These are phyloP conservation scores for Gallinago solitaria DNA, from an alignment of 2,797 vertebrate genomes.

Conservation along the genomic window DNA sequence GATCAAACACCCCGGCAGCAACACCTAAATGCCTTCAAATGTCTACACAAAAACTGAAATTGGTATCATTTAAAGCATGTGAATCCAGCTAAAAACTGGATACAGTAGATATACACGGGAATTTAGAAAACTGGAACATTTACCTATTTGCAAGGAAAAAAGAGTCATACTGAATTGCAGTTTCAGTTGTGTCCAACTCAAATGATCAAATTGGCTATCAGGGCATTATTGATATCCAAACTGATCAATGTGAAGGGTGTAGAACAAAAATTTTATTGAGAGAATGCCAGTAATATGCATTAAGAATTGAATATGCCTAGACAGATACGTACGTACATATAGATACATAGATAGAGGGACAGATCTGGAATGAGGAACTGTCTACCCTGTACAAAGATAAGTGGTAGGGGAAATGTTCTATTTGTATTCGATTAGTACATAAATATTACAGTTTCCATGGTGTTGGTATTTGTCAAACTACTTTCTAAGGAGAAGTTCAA, in stretches of 20 bases:
- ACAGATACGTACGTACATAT: background rate
- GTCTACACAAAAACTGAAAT: background rate
- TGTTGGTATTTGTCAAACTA: conserved; percentile 59
- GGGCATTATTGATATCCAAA: background rate
- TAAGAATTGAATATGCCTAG: background rate
- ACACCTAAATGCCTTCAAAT: background rate
- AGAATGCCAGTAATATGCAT: background rate
- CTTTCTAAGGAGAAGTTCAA: conserved; percentile 63
- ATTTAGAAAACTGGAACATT: background rate
- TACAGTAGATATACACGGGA: background rate
- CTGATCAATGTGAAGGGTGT: background rate
- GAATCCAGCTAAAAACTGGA: background rate
- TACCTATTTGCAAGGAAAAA: background rate
- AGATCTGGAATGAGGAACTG: conserved; percentile 55
- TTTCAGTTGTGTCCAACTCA: background rate
- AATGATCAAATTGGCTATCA: background rate
- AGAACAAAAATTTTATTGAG: background rate
- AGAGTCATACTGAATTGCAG: background rate
- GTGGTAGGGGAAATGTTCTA: conserved; percentile 33
- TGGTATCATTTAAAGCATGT: background rate
- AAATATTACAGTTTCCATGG: conserved; percentile 71
- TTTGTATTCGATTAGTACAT: conserved; percentile 39
- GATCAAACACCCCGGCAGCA: background rate
- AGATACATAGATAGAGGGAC: background rate
- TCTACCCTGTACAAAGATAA: conserved; percentile 3